Conservation (phyloP, 2,888 invertebrate genomes). For the Ennomos quercinarius region DNA sequence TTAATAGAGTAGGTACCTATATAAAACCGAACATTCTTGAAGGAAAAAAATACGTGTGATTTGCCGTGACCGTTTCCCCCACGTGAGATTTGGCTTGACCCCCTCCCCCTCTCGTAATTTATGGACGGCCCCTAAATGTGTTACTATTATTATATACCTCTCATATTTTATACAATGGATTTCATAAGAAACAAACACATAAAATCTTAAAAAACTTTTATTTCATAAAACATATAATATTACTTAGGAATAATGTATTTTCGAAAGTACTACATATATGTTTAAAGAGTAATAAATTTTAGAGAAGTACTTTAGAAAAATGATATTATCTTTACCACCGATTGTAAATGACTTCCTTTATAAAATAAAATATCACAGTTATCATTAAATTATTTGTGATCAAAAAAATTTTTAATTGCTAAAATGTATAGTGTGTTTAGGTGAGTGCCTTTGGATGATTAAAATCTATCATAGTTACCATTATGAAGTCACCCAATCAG, state of each 20-base stretch:
- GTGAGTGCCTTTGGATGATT: conserved; percentile 60
- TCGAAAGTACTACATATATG: conserved; percentile 29
- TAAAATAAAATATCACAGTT: conserved; percentile 86
- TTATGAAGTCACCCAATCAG: conserved; percentile 49
- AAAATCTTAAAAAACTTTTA: conserved; percentile 52
- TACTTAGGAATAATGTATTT: conserved; percentile 42
- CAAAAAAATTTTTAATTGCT: conserved; percentile 67
- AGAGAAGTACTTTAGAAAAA: conserved; percentile 42
- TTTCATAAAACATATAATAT: conserved; percentile 40
- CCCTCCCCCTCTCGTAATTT: no score
- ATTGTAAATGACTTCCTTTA: conserved; percentile 71
- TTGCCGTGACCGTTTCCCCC: no score
- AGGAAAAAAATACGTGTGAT: no score
- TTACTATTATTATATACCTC: background rate
- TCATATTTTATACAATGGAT: no score
- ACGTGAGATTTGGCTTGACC: no score
- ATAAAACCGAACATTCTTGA: no score
- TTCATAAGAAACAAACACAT: conserved; percentile 35
- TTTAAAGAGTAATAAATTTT: conserved; percentile 41
- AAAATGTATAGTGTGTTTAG: conserved; percentile 44
- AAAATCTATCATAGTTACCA: conserved; percentile 29
- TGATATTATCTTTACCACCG: conserved; percentile 77
- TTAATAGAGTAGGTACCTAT: no score
- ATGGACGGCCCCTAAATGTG: background rate
- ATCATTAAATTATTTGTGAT: conserved; percentile 82